A percentile compares a stretch with the other conserved stretches of the same genome.
Conservation (phyloP, 1,140 invertebrate genomes). For the Pygmarrhopalites habei region DNA sequence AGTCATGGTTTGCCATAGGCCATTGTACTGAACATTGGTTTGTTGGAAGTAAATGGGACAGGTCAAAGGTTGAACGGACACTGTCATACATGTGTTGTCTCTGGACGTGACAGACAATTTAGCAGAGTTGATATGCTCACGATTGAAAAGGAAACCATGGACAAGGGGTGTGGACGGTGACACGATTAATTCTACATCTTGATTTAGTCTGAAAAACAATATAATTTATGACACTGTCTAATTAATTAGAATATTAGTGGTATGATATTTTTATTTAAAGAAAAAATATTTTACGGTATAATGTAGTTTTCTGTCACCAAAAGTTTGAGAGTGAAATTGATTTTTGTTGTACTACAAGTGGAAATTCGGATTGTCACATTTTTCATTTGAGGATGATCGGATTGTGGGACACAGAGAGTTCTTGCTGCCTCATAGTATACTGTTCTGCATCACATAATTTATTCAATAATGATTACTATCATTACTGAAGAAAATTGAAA, state of each 20-base stretch:
- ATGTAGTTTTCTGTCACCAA: constrained; percentile 10
- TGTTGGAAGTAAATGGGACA: constrained; percentile 33
- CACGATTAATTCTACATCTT: constrained; percentile 17
- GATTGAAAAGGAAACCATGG: constrained; percentile 16
- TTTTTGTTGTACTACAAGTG: constrained; percentile 17
- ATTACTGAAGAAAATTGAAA: no score
- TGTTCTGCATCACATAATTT: no score
- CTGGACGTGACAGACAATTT: constrained; percentile 15
- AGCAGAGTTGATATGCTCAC: constrained; percentile 14
- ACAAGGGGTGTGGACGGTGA: constrained; percentile 19
- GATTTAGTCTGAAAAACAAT: no score
- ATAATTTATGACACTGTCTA: no score
- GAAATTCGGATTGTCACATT: constrained; percentile 32
- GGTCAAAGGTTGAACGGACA: constrained; percentile 19
- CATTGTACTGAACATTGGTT: constrained; percentile 23
- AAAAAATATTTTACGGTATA: constrained; percentile 18
- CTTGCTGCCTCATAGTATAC: constrained; percentile 14
- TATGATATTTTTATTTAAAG: no score
- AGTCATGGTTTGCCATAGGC: constrained; percentile 36
- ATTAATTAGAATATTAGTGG: no score
- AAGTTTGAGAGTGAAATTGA: constrained; percentile 11
- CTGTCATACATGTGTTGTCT: constrained; percentile 17
- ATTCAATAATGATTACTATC: no score
- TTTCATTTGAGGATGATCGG: constrained; percentile 1
- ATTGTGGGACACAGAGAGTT: constrained; percentile 26